These are phyloP conservation scores for Halocynthia roretzi DNA, from an alignment of 23 tunicate species.

Conservation along the genomic window DNA sequence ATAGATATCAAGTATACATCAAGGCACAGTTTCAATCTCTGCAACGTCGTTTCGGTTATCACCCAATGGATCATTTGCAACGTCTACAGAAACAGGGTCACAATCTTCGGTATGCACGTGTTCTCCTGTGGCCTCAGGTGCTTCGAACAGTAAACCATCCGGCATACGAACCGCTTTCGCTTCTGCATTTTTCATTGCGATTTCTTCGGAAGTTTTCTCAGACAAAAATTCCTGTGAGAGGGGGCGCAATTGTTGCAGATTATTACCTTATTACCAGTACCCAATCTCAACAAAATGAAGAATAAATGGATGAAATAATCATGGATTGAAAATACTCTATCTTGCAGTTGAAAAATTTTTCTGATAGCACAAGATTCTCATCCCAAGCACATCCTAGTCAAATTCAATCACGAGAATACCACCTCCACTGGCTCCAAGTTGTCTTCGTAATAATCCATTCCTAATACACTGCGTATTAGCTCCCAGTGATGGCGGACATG, in stretches of 20 bases:
- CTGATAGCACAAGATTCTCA: not conserved
- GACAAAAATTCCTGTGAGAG: too few species aligned
- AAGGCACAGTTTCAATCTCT: not conserved
- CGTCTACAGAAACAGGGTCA: conserved; percentile 22
- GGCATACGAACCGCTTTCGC: conserved; percentile 16
- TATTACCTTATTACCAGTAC: too few species aligned
- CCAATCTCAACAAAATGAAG: too few species aligned
- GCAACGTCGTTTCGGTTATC: not conserved
- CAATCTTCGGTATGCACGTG: conserved; percentile 17
- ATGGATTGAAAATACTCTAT: not conserved
- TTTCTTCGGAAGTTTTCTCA: not conserved
- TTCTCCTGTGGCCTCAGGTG: conserved; percentile 14
- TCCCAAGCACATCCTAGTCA: not conserved
- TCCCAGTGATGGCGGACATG: conserved; percentile 21
- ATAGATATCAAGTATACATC: too few species aligned
- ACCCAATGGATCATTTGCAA: not conserved
- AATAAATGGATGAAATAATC: too few species aligned
- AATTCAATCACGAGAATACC: not conserved
- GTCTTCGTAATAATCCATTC: conserved; percentile 17
- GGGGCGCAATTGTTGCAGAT: too few species aligned
- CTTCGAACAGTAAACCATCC: conserved; percentile 19
- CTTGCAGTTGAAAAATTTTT: not conserved
- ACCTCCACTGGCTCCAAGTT: not conserved
- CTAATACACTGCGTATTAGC: conserved; percentile 10
- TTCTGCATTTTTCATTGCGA: not conserved